Evolutionary conservation across 2,888 invertebrate species (phyloP).

Genomic region (Resseliella maxima): DNA sequence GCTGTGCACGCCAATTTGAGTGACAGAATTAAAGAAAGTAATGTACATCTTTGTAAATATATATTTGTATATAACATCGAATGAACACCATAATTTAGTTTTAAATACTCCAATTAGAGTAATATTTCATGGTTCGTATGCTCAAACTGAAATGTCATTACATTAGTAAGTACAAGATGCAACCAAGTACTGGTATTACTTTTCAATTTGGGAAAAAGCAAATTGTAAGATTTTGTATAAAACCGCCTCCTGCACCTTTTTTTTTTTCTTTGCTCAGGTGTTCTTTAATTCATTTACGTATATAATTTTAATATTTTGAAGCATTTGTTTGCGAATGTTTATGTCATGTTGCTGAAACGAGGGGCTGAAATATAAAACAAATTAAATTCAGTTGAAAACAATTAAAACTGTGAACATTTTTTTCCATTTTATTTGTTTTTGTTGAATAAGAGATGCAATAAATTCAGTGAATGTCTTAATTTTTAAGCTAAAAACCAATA

Average conservation of each 20-base stretch:
- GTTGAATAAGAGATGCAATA: neutral
- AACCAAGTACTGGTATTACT: neutral
- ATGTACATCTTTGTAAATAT: neutral
- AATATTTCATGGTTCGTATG: neutral
- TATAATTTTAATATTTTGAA: constrained; percentile 18
- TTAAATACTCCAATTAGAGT: neutral
- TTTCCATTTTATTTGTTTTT: neutral
- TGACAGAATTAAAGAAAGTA: constrained; percentile 5
- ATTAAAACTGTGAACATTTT: neutral
- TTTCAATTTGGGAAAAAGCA: neutral
- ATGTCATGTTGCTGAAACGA: neutral
- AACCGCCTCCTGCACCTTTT: too few relatives aligned
- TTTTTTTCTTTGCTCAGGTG: constrained; percentile 33
- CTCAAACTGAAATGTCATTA: neutral
- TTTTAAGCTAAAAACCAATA: neutral
- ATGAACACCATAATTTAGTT: neutral
- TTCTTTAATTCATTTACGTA: neutral
- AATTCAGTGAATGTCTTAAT: neutral
- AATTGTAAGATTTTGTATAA: neutral
- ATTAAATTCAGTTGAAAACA: constrained; percentile 4
- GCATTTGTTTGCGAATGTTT: neutral
- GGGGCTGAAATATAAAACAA: neutral
- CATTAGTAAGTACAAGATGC: neutral
- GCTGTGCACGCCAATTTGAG: neutral
- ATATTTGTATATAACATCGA: too few relatives aligned